Base-by-base conservation (phyloP, 2,113 vertebrate genomes). In the Solea senegalensis region DNA sequence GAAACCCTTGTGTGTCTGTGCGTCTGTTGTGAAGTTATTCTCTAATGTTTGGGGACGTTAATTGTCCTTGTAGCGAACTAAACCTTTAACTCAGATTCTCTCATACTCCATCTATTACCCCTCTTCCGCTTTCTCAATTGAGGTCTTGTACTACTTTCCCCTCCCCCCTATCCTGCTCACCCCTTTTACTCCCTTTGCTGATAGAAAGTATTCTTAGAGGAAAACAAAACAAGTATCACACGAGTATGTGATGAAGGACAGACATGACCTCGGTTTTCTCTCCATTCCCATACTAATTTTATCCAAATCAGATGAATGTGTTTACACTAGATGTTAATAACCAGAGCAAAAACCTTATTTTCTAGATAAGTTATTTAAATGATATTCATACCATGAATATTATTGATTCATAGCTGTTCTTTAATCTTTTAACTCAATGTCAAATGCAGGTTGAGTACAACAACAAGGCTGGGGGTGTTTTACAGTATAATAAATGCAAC, bases 221-320 rank as follows among this genome's bases (percentile, higher is more conserved):
- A 80, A 76, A 80, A 13, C 60, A 60, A 75, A 79, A 76, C 70
- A 81, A 71, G 60, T 57, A 62, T 72, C 62, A 48, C 62, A 76
- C 85, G 61, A 87, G 85, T 85, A 72, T 82, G 81, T 78, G 51
- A 84, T 73, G 63, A 65, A 74, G 53, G 76, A 74, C 80, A 86
- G 84, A 66, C 78, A 76, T 81, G 82, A 89, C 76, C 70, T 83
- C 48, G 65, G 57, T 74, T 79, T 50, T 77, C 43, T 74, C 68
- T 75, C 59, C 64, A 14, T 64, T 69, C 45, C 69, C 52, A 41
- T 59, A 45, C 12, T 49, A 51, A 48, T 69, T 66, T 44, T 28
- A 44, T 63, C 72, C 46, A 70, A 61, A 58, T 84, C 3, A 39
- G 44, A 49, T 39, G 12, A 75, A 69, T 51, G 43, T 9, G 45